These are phyloP conservation scores for Heliopora coerulea DNA, from an alignment of 92 coral and sea anemone species.

Conservation along the genomic window DNA sequence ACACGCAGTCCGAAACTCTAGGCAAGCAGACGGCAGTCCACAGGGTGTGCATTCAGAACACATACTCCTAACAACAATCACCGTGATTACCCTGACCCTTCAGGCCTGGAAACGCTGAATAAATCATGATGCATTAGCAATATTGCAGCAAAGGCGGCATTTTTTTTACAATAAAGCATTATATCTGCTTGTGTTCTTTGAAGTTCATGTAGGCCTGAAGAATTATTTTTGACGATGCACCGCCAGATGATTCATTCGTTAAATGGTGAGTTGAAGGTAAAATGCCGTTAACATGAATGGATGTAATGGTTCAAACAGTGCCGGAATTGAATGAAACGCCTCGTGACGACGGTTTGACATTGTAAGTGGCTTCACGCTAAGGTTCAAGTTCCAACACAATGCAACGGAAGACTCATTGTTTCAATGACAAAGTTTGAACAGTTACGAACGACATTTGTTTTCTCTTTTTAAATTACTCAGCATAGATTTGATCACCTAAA, in stretches of 20 bases:
- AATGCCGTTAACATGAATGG: background rate
- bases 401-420: constrained; percentile 27
- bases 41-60: too few species aligned
- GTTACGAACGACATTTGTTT: constrained; percentile 29
- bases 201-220: too few species aligned
- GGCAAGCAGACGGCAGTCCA: too few species aligned
- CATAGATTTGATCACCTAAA: background rate
- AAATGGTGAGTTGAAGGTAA: too few species aligned
- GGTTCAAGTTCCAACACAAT: constrained; percentile 30
- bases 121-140: too few species aligned
- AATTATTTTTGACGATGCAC: background rate
- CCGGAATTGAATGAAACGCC: background rate
- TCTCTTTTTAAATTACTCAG: constrained; percentile 6
- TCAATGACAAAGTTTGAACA: constrained; percentile 9
- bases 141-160: too few species aligned
- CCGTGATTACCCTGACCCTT: too few species aligned
- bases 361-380: constrained; percentile 23
- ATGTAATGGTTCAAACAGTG: background rate
- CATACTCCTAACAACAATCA: too few species aligned
- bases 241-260: background rate
- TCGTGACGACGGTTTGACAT: constrained; percentile 23
- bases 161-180: too few species aligned
- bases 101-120: too few species aligned
- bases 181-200: too few species aligned
- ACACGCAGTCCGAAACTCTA: too few species aligned